These are phyloP conservation scores for Cotesia vestalis DNA, from an alignment of 1,140 invertebrate genomes.

Conservation along the genomic window DNA sequence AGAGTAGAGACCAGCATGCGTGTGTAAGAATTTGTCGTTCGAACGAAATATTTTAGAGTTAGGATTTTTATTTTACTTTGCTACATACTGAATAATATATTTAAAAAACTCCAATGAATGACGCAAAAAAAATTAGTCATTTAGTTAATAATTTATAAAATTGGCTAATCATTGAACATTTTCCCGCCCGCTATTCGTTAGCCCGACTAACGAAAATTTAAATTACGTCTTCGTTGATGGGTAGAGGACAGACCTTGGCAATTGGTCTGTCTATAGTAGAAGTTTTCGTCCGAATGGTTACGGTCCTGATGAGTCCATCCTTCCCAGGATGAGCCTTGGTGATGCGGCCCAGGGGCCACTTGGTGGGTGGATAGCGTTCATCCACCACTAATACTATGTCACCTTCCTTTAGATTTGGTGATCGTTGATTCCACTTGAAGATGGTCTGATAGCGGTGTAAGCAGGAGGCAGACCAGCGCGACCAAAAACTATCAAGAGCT, in stretches of 20 bases:
- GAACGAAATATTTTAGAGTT: too few relatives aligned
- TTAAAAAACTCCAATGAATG: too few relatives aligned
- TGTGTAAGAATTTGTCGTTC: too few relatives aligned
- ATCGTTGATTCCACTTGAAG: slow-evolving; percentile 16
- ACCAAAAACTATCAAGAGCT: not conserved
- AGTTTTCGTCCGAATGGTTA: not conserved
- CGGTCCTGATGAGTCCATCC: slow-evolving; percentile 17
- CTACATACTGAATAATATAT: too few relatives aligned
- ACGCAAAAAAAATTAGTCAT: too few relatives aligned
- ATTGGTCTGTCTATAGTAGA: not conserved
- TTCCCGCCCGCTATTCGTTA: too few relatives aligned
- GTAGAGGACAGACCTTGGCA: slow-evolving; percentile 8
- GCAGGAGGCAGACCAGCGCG: slow-evolving; percentile 7
- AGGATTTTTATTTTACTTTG: too few relatives aligned
- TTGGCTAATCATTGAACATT: too few relatives aligned
- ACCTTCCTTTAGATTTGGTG: not conserved
- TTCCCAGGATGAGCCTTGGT: slow-evolving; percentile 6
- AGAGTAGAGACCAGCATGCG: too few relatives aligned
- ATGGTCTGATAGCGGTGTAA: not conserved
- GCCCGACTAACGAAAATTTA: too few relatives aligned
- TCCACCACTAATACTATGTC: not conserved
- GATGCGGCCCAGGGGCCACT: slow-evolving; percentile 15
- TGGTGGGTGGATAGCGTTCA: slow-evolving; percentile 8
- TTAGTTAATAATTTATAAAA: too few relatives aligned
- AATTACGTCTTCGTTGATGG: not conserved